Conservation (phyloP, 2,113 vertebrate genomes). For the Parus major region DNA sequence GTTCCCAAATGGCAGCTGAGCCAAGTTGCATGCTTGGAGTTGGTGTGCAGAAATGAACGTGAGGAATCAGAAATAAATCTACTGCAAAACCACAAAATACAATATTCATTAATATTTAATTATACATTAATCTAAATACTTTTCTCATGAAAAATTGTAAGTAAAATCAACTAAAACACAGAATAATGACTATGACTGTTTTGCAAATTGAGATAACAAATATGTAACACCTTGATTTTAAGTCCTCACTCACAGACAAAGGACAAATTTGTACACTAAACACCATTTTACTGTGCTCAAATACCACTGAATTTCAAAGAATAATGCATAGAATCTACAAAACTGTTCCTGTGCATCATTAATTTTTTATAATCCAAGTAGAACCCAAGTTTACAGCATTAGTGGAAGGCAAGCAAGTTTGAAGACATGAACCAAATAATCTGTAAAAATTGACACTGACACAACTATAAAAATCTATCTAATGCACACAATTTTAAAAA, state of each 20-base stretch:
- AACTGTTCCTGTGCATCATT: neutral
- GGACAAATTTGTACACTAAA: neutral
- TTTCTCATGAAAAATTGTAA: neutral
- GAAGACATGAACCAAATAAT: neutral
- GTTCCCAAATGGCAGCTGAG: neutral
- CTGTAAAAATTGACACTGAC: neutral
- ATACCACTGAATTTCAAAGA: neutral
- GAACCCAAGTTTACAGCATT: neutral
- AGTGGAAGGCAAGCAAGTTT: neutral
- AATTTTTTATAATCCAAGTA: neutral
- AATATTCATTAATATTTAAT: neutral
- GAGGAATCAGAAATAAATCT: neutral
- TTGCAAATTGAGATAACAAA: neutral
- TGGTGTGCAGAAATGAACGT: neutral
- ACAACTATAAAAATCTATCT: neutral
- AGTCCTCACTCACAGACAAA: neutral
- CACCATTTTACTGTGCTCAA: neutral
- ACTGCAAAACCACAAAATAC: neutral
- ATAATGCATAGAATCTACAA: neutral
- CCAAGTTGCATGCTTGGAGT: rapidly evolving
- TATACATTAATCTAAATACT: neutral
- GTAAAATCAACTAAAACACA: neutral
- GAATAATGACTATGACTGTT: neutral
- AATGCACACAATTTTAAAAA: neutral
- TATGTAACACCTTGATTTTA: neutral